Evolutionary conservation across 2,113 vertebrate species (phyloP).

Genomic region (Paramormyrops kingsleyae): DNA sequence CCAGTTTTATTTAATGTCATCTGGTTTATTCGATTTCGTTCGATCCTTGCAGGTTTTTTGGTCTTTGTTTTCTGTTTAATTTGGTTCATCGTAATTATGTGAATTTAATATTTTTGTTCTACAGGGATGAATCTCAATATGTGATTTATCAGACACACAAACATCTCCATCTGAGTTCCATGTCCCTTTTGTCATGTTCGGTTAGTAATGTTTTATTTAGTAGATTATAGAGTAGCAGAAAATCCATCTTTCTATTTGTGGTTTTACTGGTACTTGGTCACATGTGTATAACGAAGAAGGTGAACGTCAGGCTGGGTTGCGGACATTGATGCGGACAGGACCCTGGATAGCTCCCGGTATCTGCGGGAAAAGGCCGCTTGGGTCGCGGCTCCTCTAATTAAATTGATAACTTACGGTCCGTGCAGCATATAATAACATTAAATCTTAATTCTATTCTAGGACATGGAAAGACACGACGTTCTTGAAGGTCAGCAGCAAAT

Average conservation of each 20-base stretch:
- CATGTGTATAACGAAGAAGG: not conserved
- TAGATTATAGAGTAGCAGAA: not conserved
- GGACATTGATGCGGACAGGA: constrained; percentile 30
- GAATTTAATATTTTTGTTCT: not conserved
- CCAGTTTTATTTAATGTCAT: not conserved
- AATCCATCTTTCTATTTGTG: not conserved
- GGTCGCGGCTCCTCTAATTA: constrained; percentile 35
- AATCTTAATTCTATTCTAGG: not conserved
- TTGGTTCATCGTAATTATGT: not conserved
- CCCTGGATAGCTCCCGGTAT: constrained; percentile 55
- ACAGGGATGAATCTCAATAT: not conserved
- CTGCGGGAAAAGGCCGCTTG: not conserved
- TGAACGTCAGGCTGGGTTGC: not conserved
- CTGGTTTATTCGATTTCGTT: not conserved
- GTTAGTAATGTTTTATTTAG: not conserved
- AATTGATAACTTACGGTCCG: constrained; percentile 18
- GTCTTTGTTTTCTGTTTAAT: not conserved
- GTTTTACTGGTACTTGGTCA: not conserved
- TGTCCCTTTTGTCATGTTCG: not conserved
- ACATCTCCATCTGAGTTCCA: not conserved
- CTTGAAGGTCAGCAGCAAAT: constrained; percentile 38
- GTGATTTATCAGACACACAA: not conserved
- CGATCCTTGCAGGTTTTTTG: not conserved
- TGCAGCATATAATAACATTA: not conserved
- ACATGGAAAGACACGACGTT: not conserved